Conservation (phyloP, 2,113 vertebrate species). For the Pelodiscus sinensis region DNA sequence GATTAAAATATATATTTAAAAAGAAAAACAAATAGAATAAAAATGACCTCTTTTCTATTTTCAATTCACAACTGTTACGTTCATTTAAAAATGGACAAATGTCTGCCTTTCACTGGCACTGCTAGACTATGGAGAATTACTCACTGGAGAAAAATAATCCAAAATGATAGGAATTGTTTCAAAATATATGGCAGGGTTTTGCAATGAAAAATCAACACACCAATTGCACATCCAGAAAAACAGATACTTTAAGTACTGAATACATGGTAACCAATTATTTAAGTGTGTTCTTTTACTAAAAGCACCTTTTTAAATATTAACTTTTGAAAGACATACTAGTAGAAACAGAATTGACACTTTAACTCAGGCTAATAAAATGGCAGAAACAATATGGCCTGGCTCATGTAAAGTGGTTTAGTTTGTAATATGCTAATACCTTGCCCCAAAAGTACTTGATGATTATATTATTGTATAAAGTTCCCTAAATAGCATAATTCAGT, state of each 20-base stretch:
- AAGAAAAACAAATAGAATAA: neutral
- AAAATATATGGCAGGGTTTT: neutral
- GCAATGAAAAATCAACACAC: neutral
- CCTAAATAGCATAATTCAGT: neutral
- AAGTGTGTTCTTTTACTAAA: neutral
- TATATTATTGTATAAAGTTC: neutral
- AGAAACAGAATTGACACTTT: neutral
- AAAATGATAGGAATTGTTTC: neutral
- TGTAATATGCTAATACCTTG: neutral
- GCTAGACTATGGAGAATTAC: neutral
- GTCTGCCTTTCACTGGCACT: neutral
- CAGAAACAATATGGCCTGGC: neutral
- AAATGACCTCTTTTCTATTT: neutral
- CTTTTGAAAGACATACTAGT: neutral
- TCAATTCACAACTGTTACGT: neutral
- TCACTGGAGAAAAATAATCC: fast-evolving
- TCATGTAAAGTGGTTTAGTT: neutral
- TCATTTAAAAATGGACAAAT: neutral
- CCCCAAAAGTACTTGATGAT: neutral
- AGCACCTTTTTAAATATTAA: neutral
- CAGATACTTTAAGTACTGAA: neutral
- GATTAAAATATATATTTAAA: neutral
- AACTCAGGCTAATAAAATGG: neutral
- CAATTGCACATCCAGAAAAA: neutral
- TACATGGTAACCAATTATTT: neutral